Conservation (phyloP, 2,113 vertebrate species). For the Rhabdomys dilectus region DNA sequence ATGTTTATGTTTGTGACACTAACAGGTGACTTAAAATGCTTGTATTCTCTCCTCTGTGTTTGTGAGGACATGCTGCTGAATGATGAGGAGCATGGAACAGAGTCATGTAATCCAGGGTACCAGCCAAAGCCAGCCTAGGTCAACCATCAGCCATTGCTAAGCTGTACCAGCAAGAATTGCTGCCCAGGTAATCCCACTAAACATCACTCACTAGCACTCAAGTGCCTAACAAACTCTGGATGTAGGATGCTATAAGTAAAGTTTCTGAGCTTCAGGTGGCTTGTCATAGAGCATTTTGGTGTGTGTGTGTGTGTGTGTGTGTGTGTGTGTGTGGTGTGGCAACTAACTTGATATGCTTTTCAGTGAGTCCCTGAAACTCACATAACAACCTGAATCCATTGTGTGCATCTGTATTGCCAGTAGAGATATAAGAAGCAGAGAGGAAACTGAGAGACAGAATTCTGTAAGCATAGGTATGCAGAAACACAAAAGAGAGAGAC, state of each 20-base stretch:
- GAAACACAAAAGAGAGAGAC: background rate
- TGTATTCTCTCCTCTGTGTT: background rate
- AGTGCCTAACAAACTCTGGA: background rate
- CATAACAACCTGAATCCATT: background rate
- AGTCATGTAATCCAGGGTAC: background rate
- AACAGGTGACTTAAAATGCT: background rate
- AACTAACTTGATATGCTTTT: background rate
- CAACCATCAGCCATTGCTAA: background rate
- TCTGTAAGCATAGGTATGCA: background rate
- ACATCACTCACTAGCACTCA: background rate
- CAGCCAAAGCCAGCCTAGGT: slow-evolving; percentile 6
- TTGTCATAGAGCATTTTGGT: background rate
- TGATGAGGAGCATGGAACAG: background rate
- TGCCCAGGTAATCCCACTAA: background rate
- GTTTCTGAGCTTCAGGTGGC: background rate
- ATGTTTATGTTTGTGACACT: background rate
- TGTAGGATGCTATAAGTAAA: background rate
- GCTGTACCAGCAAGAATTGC: background rate
- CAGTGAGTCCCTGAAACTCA: background rate
- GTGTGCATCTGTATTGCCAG: background rate
- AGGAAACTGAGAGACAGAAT: background rate
- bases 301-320: no score
- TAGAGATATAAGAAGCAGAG: no score
- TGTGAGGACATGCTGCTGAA: background rate
- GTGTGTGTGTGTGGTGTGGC: background rate